These are phyloP conservation scores for Sterrhoptilus dennistouni DNA, from an alignment of 2,113 vertebrate species.

Conservation along the genomic window DNA sequence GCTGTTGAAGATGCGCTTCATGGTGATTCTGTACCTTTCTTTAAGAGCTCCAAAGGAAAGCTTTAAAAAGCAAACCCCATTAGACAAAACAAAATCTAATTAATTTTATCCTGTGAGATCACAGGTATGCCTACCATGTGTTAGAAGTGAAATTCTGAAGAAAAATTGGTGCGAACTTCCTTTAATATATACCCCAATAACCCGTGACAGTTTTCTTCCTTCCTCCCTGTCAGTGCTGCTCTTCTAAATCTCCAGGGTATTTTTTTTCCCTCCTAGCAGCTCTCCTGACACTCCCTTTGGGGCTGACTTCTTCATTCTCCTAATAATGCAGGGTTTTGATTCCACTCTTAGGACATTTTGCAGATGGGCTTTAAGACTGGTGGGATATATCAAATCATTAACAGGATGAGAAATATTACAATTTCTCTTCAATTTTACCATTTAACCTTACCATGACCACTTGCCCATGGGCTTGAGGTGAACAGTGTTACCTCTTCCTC, in stretches of 20 bases:
- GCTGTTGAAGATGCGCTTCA: neutral
- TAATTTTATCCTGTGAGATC: neutral
- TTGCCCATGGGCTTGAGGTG: rapidly evolving
- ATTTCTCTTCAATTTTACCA: neutral
- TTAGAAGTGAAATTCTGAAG: neutral
- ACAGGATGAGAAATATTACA: neutral
- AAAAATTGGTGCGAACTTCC: neutral
- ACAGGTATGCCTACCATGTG: neutral
- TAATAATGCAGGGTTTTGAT: neutral
- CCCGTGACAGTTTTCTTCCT: neutral
- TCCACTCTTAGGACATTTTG: neutral
- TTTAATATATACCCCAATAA: neutral
- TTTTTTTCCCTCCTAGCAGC: neutral
- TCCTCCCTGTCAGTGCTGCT: neutral
- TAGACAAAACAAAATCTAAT: neutral
- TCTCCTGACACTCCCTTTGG: neutral
- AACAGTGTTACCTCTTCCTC: neutral
- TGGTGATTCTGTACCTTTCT: neutral
- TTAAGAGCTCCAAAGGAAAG: neutral
- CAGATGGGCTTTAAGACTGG: neutral
- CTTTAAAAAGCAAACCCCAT: neutral
- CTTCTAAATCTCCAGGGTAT: neutral
- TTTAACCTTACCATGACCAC: neutral
- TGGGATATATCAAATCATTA: neutral
- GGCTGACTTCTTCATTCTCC: neutral